These are phyloP conservation scores for Neopelma chrysocephalum DNA, from an alignment of 2,797 vertebrate species.

Conservation along the genomic window DNA sequence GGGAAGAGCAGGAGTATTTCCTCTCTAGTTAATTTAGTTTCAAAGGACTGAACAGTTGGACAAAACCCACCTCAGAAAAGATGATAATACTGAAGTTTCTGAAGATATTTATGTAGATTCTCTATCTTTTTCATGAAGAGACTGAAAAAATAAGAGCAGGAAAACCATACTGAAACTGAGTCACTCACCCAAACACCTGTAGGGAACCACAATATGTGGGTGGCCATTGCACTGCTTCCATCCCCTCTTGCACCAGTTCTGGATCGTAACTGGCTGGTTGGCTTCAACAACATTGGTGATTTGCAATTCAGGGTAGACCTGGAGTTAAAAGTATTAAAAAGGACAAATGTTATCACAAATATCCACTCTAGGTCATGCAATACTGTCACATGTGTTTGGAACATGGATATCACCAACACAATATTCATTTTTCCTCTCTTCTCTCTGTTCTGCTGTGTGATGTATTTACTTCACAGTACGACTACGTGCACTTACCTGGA, in stretches of 20 bases:
- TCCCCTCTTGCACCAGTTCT: conserved; percentile 89
- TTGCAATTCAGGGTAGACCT: conserved; percentile 89
- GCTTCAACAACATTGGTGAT: conserved; percentile 92
- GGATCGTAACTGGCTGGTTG: conserved; percentile 88
- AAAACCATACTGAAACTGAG: background rate
- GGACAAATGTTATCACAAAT: background rate
- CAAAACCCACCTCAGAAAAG: background rate
- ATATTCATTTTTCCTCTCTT: background rate
- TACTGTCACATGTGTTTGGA: background rate
- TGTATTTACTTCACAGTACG: background rate
- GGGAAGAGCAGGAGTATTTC: background rate
- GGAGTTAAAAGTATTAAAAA: background rate
- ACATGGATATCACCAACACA: background rate
- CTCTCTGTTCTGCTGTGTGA: background rate
- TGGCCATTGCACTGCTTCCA: conserved; percentile 89
- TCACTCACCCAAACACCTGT: conserved; percentile 91
- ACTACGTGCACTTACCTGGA: background rate
- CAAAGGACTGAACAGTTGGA: background rate
- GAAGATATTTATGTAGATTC: background rate
- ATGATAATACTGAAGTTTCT: background rate
- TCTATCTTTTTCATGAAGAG: background rate
- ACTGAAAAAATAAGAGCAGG: background rate
- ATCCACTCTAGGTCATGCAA: background rate
- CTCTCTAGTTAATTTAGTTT: background rate
- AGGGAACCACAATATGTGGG: conserved; percentile 92